Conservation (phyloP, 2,797 vertebrate species). For the Argentina silus region DNA sequence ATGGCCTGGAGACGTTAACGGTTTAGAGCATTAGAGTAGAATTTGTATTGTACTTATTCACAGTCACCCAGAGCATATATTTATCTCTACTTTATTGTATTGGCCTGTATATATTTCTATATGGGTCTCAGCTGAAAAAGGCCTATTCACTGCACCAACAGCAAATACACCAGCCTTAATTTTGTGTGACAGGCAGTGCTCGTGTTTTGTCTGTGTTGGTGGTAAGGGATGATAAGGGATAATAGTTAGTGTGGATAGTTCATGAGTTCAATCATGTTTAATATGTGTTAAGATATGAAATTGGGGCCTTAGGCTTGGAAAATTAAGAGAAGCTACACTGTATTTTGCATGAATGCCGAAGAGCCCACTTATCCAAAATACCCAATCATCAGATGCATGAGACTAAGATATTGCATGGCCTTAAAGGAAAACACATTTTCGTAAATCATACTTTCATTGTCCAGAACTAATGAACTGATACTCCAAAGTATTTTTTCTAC, state of each 20-base stretch:
- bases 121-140: conserved; percentile 63
- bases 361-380: conserved; percentile 71
- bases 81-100: conserved; percentile 67
- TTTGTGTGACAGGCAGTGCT: conserved; percentile 64
- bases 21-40: conserved; percentile 59
- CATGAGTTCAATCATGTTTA: conserved; percentile 69
- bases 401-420: conserved; percentile 77
- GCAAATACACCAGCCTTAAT: conserved; percentile 80
- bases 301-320: neutral
- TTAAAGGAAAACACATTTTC: conserved; percentile 66
- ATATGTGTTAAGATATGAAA: conserved; percentile 17
- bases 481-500: conserved; percentile 80
- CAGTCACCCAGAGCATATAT: conserved; percentile 56
- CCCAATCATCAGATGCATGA: conserved; percentile 74
- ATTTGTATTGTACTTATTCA: conserved; percentile 57
- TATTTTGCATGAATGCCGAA: conserved; percentile 73
- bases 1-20: conserved; percentile 54
- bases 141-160: conserved; percentile 80
- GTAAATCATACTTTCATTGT: conserved; percentile 70
- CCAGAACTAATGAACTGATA: conserved; percentile 64
- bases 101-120: conserved; percentile 57
- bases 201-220: conserved; percentile 73
- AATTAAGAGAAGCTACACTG: conserved; percentile 59
- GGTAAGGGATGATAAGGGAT: conserved; percentile 69
- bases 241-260: conserved; percentile 43